A percentile compares a stretch with the other conserved stretches of the same genome.
Evolutionary conservation across 2,113 vertebrate species (phyloP).

Genomic region (western clawed frog (Xenopus tropicalis)): UCB_Xtro_10.0 CM004443.2:57666001-57666500

Average conservation of each 20-base stretch:
- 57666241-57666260: neutral
- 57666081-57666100: too few relatives aligned
- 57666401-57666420: neutral
- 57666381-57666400: neutral
- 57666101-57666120: too few relatives aligned
- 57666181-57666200: neutral
- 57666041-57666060: too few relatives aligned
- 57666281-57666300: constrained; percentile 3
- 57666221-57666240: neutral
- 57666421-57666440: neutral
- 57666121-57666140: too few relatives aligned
- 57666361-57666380: neutral
- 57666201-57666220: neutral
- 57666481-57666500: too few relatives aligned
- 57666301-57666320: neutral
- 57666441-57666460: too few relatives aligned
- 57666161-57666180: too few relatives aligned
- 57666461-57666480: too few relatives aligned
- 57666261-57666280: neutral
- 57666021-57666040: too few relatives aligned
- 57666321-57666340: neutral
- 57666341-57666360: constrained; percentile 12
- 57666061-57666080: too few relatives aligned
- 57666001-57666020: too few relatives aligned
- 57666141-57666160: too few relatives aligned